Evolutionary conservation across 2,888 invertebrate species (phyloP).

Genomic region (Drosophila paracracens): DNA sequence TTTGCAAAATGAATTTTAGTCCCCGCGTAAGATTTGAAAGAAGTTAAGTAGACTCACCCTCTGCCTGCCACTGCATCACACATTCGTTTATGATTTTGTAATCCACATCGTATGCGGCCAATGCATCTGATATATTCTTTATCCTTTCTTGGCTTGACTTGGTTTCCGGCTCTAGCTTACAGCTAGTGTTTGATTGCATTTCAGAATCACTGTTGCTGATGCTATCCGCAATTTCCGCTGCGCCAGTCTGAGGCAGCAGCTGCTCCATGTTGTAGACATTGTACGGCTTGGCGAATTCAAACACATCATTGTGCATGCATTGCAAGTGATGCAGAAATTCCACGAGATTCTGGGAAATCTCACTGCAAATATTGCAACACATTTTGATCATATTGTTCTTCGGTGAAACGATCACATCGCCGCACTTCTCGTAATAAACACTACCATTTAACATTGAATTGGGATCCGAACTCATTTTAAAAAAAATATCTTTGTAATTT

Average conservation of each 20-base stretch:
- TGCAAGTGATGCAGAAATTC: slow-evolving; percentile 68
- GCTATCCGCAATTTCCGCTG: slow-evolving; percentile 11
- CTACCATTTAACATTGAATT: slow-evolving; percentile 28
- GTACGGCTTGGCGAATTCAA: slow-evolving; percentile 45
- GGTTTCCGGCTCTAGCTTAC: not conserved
- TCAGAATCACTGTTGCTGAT: slow-evolving; percentile 23
- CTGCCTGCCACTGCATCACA: slow-evolving; percentile 2
- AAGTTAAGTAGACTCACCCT: slow-evolving; percentile 13
- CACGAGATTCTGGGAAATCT: slow-evolving; percentile 46
- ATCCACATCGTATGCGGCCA: slow-evolving; percentile 23
- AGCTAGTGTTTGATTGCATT: slow-evolving; percentile 3
- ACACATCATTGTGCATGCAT: slow-evolving; percentile 49
- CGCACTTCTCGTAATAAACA: slow-evolving; percentile 68
- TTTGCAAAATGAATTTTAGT: not conserved
- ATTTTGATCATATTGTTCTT: slow-evolving; percentile 57
- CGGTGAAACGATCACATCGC: slow-evolving; percentile 67
- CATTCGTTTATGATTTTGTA: not conserved
- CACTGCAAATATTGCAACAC: slow-evolving; percentile 64
- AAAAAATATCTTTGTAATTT: not conserved
- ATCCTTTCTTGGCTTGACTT: not conserved
- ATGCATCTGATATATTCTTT: slow-evolving; percentile 9
- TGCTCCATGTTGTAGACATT: slow-evolving; percentile 69
- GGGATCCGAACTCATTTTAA: slow-evolving; percentile 47
- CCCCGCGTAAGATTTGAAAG: not conserved
- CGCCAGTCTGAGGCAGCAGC: slow-evolving; percentile 38